Percentiles rank a stretch among this genome's conserved stretches.
Conservation (phyloP, 2,888 invertebrate species). For the Erebia palarica region DNA sequence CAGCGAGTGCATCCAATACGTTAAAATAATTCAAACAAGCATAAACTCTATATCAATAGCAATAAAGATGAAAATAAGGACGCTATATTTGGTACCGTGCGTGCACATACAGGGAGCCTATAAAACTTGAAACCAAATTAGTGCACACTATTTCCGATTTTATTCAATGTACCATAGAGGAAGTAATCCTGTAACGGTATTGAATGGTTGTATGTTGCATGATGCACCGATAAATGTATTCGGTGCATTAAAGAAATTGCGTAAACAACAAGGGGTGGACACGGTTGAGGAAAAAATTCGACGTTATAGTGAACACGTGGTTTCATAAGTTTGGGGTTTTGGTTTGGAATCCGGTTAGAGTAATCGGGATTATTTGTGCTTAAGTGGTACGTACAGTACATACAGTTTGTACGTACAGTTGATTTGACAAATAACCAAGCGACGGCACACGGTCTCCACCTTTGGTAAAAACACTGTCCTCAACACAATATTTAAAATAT, state of each 20-base stretch:
- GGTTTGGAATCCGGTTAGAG: slow-evolving; percentile 22
- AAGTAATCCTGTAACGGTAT: neutral
- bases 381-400: neutral
- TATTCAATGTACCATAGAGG: neutral
- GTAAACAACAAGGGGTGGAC: slow-evolving; percentile 37
- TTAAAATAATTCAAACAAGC: slow-evolving; percentile 48
- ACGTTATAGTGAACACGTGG: slow-evolving; percentile 26
- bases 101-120: neutral
- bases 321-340: slow-evolving; percentile 16
- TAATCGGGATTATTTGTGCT: slow-evolving; percentile 16
- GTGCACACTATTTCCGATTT: neutral
- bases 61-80: slow-evolving; percentile 11
- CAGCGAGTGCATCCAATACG: slow-evolving; percentile 40
- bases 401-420: slow-evolving; percentile 1
- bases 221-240: slow-evolving; percentile 32
- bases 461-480: neutral
- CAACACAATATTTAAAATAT: too few species aligned
- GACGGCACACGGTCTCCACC: neutral
- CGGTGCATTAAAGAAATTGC: slow-evolving; percentile 44
- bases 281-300: slow-evolving; percentile 19
- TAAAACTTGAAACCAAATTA: neutral
- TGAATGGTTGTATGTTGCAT: neutral
- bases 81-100: neutral
- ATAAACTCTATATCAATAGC: neutral
- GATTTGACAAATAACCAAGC: neutral